phyloP scores from a whole-genome alignment of 2,113 vertebrate species.

The Oncorhynchus tshawytscha region DNA sequence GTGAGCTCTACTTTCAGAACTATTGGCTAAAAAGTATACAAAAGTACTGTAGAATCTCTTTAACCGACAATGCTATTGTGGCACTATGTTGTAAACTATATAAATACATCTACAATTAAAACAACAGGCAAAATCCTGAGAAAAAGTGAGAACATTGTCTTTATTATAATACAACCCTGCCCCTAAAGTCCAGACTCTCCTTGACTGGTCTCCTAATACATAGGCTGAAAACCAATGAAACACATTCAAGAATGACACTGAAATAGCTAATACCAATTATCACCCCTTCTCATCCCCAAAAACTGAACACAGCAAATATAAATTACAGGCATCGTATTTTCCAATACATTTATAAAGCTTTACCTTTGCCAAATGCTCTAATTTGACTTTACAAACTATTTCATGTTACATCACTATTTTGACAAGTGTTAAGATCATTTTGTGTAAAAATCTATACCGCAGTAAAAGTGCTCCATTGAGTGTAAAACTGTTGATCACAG shows the following conservation, averaged over 20 bases:
- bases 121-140: constrained; percentile 50
- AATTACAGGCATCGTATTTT: constrained; percentile 64
- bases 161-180: constrained; percentile 36
- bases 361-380: constrained; percentile 43
- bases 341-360: constrained; percentile 63
- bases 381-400: constrained; percentile 51
- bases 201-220: constrained; percentile 17
- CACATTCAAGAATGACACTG: constrained; percentile 40
- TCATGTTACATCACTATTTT: constrained; percentile 49
- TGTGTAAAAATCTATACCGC: constrained; percentile 46
- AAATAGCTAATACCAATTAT: constrained; percentile 33
- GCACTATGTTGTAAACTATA: constrained; percentile 1
- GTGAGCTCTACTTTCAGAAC: too few relatives aligned
- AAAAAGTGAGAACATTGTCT: constrained; percentile 21
- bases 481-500: constrained; percentile 36
- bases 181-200: constrained; percentile 7
- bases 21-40: too few relatives aligned
- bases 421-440: constrained; percentile 49
- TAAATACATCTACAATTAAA: constrained; percentile 57
- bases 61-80: constrained; percentile 31
- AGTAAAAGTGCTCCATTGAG: constrained; percentile 41
- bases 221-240: constrained; percentile 42
- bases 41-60: constrained; percentile 12
- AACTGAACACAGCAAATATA: constrained; percentile 56
- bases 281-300: constrained; percentile 15